Base-by-base conservation (phyloP, 2,888 invertebrate species). In the Plemyria rubiginata region DNA sequence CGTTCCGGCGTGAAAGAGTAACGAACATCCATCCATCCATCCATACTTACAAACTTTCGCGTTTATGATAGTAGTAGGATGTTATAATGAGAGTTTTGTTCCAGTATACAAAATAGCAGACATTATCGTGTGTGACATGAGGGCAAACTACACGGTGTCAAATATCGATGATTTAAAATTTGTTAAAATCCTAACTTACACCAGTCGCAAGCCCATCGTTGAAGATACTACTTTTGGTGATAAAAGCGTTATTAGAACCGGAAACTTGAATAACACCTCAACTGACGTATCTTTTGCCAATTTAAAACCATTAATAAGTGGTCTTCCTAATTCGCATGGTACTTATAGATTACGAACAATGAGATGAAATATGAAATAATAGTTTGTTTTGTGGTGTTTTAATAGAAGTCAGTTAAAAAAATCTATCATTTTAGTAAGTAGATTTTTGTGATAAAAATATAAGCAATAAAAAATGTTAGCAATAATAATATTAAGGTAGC, bases 81-180 rank as follows among this genome's bases (percentile, higher is more conserved):
- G 32, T 8, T 15, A 13, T 43, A 15, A 0, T 28, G n/a, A n/a
- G 4, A 15, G 28, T 43, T 13, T 46, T 54, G n/a, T 65, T 65
- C 43, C 46, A 69, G 68, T 48, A 6, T 66, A 65, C 50, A 32
- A 36, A 4, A 4, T 38, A 11, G 54, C 56, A 0, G 29, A 49
- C 8, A 52, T 61, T 0, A 2, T 12, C 8, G 53, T 38, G 8
- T 62, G 62, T 57, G 49, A 57, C n/a, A 28, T 13, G 0, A 62
- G 49, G 4, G 16, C 9, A 5, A 43, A 57, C 12, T 57, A 62
- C 22, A 36, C 29, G 9, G 32, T 49, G 11, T 7, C 41, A 4
- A 38, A 11, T 11, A 49, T 57, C 5, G 15, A 57, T 43, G 62
- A 62, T 36, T 43, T 57, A 12, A 22, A 53, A 16, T 62, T 62